Conservation (phyloP, 2,888 invertebrate species). For the Stictocephala bisonia region DNA sequence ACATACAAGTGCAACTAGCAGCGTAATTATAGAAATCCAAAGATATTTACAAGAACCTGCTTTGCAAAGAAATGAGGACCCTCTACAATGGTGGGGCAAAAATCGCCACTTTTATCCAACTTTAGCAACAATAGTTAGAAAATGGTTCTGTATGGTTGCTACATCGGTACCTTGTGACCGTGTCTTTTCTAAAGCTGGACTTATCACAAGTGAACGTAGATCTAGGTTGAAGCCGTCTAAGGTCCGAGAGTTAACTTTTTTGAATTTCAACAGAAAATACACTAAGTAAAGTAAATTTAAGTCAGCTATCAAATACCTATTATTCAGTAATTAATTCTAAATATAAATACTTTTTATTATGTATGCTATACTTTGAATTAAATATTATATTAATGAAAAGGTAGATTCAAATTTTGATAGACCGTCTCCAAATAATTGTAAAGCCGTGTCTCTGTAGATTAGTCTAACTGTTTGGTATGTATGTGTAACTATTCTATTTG, state of each 20-base stretch:
- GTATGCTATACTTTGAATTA: no score
- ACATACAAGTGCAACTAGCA: background rate
- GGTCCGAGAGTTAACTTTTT: constrained; percentile 35
- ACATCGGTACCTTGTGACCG: constrained; percentile 47
- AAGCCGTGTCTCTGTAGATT: no score
- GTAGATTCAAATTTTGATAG: no score
- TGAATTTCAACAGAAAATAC: constrained; percentile 38
- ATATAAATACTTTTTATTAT: no score
- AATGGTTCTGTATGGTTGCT: constrained; percentile 38
- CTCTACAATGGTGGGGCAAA: constrained; percentile 40
- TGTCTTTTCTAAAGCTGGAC: constrained; percentile 46
- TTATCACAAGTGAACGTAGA: constrained; percentile 9
- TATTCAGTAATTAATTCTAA: no score
- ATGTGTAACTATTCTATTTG: no score
- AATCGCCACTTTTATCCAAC: constrained; percentile 34
- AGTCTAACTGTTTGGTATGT: no score
- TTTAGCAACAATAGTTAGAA: constrained; percentile 7
- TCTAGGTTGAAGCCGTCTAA: constrained; percentile 19
- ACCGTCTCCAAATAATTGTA: no score
- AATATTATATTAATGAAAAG: no score
- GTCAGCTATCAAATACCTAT: no score
- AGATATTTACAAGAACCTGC: constrained; percentile 36
- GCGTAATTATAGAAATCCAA: constrained; percentile 38
- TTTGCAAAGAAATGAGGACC: background rate
- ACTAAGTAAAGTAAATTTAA: no score